Base-by-base conservation (phyloP, 2,113 vertebrate genomes). In the Procavia capensis region DNA sequence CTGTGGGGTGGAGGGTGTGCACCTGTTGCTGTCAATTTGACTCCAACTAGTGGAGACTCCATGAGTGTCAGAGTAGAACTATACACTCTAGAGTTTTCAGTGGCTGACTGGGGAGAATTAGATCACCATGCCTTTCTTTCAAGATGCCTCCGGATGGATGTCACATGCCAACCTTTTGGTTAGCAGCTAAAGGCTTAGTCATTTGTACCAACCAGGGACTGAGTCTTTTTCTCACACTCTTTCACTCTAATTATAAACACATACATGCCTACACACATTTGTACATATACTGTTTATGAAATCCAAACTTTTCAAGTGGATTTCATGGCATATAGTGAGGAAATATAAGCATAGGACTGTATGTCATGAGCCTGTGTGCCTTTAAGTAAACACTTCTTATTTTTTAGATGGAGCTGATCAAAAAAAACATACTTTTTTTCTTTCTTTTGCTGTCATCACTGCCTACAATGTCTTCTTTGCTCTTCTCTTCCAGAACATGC, bases 331-430 rank as follows among this genome's bases (percentile, higher is more conserved):
- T 25, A 2, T 70, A 78, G 27, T n/a, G 6, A 63, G 41, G 27
- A 31, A 41, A 3, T 88, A 39, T 70, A 93, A 80, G n/a, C 14
- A 81, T 78, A 22, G 29, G 25, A 24, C 5, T 34, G 2, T 29
- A 45, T 39, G 34, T 82, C 41, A 54, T 43, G 25, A 91, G 66
- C 25, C 5, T 25, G 36, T 34, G 27, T 83, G 6, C 10, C 91
- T 91, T 68, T 89, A 89, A 85, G 70, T 68, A 75, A 94, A 47
- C 29, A 61, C 9, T 74, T 70, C 36, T 92, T 87, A 68, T 75
- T 94, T 34, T 84, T 36, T 54, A 93, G 78, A 80, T 70, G 50
- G 57, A 80, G 14, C 3, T 11, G 31, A 47, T 45, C 1, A 57
- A 83, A 82, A 74, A 36, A 43, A 54, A 34, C 61, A 0, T 16